A percentile compares a stretch with the other conserved stretches of the same genome.
phyloP scores from a whole-genome alignment of 2,888 invertebrate species.

The Eupithecia insigniata region DNA sequence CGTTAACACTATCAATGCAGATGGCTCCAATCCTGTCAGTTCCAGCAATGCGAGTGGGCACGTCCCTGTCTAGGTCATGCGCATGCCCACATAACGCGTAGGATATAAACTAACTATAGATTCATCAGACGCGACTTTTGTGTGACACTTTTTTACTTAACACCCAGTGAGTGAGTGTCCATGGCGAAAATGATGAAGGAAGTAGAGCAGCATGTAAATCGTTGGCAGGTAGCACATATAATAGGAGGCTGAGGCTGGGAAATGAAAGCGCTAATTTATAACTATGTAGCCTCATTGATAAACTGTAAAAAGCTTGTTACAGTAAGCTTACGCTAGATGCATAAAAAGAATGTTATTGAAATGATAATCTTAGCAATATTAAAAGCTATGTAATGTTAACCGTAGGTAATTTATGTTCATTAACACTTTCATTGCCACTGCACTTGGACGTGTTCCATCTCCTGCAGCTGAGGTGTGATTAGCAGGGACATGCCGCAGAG shows the following conservation, averaged over 20 bases:
- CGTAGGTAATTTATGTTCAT: neutral
- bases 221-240: neutral
- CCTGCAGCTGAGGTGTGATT: too few species aligned
- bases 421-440: too few species aligned
- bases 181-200: neutral
- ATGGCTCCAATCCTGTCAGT: conserved; percentile 36
- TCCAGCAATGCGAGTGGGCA: conserved; percentile 50
- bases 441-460: too few species aligned
- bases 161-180: neutral
- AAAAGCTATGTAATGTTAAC: neutral
- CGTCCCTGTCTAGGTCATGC: conserved; percentile 53
- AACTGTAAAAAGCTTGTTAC: neutral
- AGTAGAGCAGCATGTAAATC: neutral
- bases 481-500: too few species aligned
- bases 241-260: neutral
- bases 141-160: neutral
- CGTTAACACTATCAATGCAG: conserved; percentile 26
- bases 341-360: neutral
- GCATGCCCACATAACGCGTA: conserved; percentile 53
- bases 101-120: conserved; percentile 46
- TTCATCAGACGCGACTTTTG: conserved; percentile 37
- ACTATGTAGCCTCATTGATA: neutral
- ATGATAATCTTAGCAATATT: neutral
- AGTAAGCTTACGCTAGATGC: neutral
- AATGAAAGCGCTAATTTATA: neutral